Percentiles rank a stretch among this genome's conserved stretches.
Evolutionary conservation across 2,888 invertebrate species (phyloP).

Genomic region (Choreutis nemorana): DNA sequence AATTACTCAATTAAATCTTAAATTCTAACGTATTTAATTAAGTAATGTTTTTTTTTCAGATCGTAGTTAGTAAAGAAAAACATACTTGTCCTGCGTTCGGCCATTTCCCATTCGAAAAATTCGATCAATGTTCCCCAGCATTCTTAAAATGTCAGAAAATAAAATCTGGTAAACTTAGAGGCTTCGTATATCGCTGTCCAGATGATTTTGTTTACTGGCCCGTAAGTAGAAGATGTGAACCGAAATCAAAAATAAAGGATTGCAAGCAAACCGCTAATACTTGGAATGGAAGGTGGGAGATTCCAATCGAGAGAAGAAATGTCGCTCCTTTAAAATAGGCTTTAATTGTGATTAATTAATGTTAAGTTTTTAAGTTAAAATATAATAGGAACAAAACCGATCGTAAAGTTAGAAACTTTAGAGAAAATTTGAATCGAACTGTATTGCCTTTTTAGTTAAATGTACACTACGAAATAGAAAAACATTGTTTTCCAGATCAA

Average conservation of each 20-base stretch:
- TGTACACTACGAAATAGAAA: no score
- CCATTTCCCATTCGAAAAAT: constrained; percentile 71
- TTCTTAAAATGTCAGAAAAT: constrained; percentile 75
- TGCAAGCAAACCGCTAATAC: constrained; percentile 56
- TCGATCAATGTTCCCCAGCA: constrained; percentile 72
- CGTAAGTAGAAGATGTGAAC: constrained; percentile 79
- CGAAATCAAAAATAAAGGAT: constrained; percentile 64
- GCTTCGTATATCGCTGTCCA: constrained; percentile 80
- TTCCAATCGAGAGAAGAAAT: constrained; percentile 64
- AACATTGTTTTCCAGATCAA: no score
- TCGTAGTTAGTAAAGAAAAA: constrained; percentile 61
- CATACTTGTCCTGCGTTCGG: constrained; percentile 74
- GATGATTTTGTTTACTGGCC: constrained; percentile 79
- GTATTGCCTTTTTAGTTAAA: no score
- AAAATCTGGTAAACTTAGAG: constrained; percentile 64
- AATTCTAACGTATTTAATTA: no score
- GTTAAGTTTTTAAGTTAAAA: not conserved
- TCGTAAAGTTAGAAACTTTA: no score
- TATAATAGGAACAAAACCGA: not conserved
- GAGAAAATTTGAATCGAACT: no score
- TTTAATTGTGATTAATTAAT: not conserved
- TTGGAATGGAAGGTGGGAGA: constrained; percentile 60
- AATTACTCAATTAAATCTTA: constrained; percentile 1
- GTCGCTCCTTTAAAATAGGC: constrained; percentile 34
- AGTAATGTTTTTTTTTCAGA: constrained; percentile 56